Percentiles rank a stretch among this genome's conserved stretches.
Conservation (phyloP, 2,113 vertebrate genomes). For the Python bivittatus region DNA sequence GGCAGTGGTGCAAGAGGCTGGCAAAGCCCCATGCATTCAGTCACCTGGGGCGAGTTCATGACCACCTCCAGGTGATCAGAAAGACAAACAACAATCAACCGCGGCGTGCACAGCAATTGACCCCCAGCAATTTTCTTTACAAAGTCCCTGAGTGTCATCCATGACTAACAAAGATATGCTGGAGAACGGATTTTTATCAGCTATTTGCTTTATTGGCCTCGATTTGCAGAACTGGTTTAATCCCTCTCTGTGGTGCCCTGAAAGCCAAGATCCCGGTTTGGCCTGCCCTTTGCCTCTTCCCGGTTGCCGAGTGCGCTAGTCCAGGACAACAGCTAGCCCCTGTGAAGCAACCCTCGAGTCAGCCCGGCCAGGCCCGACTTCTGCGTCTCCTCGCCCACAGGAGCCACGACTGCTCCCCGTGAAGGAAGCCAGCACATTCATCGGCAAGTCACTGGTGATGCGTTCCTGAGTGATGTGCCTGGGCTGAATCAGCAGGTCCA, state of each 20-base stretch:
- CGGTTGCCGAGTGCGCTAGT: no score
- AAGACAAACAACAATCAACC: neutral
- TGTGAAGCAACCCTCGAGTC: no score
- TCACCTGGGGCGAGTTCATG: neutral
- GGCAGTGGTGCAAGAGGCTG: neutral
- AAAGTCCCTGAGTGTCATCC: neutral
- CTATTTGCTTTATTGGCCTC: neutral
- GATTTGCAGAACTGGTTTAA: neutral
- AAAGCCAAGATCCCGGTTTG: neutral
- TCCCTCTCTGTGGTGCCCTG: no score
- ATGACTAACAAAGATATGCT: neutral
- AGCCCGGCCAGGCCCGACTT: neutral
- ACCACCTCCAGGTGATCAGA: neutral
- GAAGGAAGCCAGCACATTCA: neutral
- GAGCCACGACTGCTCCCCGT: neutral
- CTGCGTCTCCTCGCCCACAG: neutral
- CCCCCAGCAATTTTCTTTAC: neutral
- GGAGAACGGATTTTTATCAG: neutral
- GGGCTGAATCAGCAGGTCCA: neutral
- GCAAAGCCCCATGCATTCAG: no score
- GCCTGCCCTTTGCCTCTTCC: neutral
- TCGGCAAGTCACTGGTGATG: neutral
- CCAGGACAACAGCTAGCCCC: no score
- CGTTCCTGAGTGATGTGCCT: neutral
- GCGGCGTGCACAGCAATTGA: fast-evolving